A percentile compares a stretch with the other conserved stretches of the same genome.
Evolutionary conservation across 2,888 invertebrate genomes (phyloP).

Genomic region (Campoplex nolae): DNA sequence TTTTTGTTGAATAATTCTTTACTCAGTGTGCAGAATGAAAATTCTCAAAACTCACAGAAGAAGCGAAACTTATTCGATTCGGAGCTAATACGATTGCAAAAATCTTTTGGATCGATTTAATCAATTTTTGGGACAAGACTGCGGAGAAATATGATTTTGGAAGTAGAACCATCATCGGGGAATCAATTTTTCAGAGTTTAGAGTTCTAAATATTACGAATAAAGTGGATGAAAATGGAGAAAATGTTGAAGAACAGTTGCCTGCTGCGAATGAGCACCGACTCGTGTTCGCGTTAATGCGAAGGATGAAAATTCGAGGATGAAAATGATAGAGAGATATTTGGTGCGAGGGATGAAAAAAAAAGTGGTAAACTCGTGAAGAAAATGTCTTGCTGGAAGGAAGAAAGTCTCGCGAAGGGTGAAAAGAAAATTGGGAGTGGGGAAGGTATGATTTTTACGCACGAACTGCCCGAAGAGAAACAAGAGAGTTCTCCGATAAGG

Average conservation of each 20-base stretch:
- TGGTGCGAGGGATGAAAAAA: slow-evolving; percentile 55
- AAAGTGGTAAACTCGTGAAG: slow-evolving; percentile 60
- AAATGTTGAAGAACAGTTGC: background rate
- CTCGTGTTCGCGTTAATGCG: slow-evolving; percentile 36
- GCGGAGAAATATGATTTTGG: background rate
- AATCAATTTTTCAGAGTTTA: background rate
- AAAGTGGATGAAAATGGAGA: background rate
- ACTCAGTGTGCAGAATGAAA: no score
- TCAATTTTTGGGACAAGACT: no score
- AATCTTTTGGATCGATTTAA: no score
- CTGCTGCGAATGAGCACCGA: background rate
- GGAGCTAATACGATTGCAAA: no score
- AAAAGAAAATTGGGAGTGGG: slow-evolving; percentile 67
- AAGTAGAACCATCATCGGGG: background rate
- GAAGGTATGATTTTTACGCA: slow-evolving; percentile 80
- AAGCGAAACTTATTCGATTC: background rate
- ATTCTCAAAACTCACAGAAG: no score
- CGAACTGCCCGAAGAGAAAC: slow-evolving; percentile 76
- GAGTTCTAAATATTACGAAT: background rate
- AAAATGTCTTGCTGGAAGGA: slow-evolving; percentile 60
- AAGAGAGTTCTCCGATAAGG: slow-evolving; percentile 73
- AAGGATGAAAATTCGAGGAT: slow-evolving; percentile 51
- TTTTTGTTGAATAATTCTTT: no score
- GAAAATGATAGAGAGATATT: slow-evolving; percentile 19
- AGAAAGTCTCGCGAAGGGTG: slow-evolving; percentile 66